Base-by-base conservation (phyloP, 35 echinoderm and acorn worm species). In the Acanthaster planci region DNA sequence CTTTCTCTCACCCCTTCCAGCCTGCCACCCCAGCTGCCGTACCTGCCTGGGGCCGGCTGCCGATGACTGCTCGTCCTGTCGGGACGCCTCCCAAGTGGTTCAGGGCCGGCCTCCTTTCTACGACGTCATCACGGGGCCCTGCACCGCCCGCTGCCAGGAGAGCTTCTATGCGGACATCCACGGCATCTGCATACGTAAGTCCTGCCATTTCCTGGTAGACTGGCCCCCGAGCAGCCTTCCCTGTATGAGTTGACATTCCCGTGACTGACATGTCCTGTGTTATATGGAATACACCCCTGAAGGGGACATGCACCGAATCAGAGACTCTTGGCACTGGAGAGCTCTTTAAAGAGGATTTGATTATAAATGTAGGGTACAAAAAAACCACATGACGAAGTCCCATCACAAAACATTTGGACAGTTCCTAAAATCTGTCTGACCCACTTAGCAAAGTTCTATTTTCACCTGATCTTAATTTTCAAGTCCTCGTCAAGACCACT, bases 111-210 rank as follows among this genome's bases (percentile, higher is more conserved):
- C 91, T 38, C 95, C 90, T 18, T 93, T 93, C 58, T 56, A 76
- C 23, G 91, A 85, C 7, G 38, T 60, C 29, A 82, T 93, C 19
- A 83, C 86, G 21, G 95, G 95, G 0, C 77, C 84, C 0, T 98
- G 95, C 76, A 80, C 59, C 9, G 19, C 30, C n/a, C 79, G 32
- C 18, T 98, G 95, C 83, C 84, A 79, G 29, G 81, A 88, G 36
- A 86, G 92, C 19, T 93, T 90, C 77, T 98, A 78, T 85, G 40
- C 85, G 0, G 93, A 84, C 83, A 21, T 85, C 15, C 53, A 60
- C 51, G 95, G 95, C 6, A 67, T 92, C 29, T 98, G 95, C 38
- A 75, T 88, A 37, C 82, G 95, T 94, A 86, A 93, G 95, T 91
- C 21, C 54, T 4, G 16, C 37, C n/a, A 88, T 1, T 35, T 32